Evolutionary conservation across 2,888 invertebrate genomes (phyloP), one percentile per base, ranked within the genome.

Genomic region (Scelioninae gen. 1): DNA sequence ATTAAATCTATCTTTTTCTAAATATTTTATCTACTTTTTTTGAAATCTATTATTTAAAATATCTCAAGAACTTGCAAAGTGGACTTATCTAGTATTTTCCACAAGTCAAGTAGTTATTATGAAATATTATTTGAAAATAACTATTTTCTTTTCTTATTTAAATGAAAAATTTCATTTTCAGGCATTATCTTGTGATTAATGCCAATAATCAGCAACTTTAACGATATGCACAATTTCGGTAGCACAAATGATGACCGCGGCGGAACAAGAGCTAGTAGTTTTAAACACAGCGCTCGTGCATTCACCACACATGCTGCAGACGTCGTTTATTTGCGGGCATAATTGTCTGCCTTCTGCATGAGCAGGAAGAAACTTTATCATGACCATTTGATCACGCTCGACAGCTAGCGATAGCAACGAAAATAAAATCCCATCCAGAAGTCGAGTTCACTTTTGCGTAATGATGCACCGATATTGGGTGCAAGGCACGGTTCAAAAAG

Each of bases 281-380:
- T 79, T 79, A 72, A 72, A 71, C 66, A 60, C 32, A 15, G 53
- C 13, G 45, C 16, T 66, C 16, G 72, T 53, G 66, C 58, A 79
- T 66, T 79, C 72, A 66, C 43, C 60, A 47, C 72, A 79, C 51
- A 78, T 79, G 79, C 72, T 72, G 60, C 60, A 72, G 58, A 60
- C 69, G 65, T 66, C 56, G 79, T 65, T 53, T 72, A 79, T 79
- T 79, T 60, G 60, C 60, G 45, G 38, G 53, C 60, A 72, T 72
- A 72, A 79, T 76, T 76, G 76, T 76, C 38, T 45, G 76, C 31
- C 53, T 76, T 76, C 76, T 53, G 60, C 66, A 43, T 76, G 66
- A 68, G 60, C 60, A 34, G 32, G 68, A 76, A 76, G 68, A 76
- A 76, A 76, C 68, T 76, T 68, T 66, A 75, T 75, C 74, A 49